Evolutionary conservation across 1,140 invertebrate species (phyloP).

Genomic region (Epicauta chinensis): DNA sequence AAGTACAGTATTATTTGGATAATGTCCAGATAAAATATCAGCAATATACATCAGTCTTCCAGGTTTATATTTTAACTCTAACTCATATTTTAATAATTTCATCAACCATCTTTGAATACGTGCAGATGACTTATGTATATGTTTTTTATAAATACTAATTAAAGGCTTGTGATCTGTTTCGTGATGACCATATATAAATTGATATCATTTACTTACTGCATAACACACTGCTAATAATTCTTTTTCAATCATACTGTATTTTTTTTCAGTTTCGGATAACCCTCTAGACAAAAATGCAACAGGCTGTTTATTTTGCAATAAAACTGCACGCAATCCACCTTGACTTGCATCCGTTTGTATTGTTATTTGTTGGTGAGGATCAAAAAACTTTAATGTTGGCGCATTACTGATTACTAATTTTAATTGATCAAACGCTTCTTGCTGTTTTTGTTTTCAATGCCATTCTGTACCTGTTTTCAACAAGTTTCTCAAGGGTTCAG

Average conservation of each 20-base stretch:
- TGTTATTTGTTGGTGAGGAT: not conserved
- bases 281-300: too few species aligned
- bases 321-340: too few species aligned
- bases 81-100: not conserved
- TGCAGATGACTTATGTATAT: not conserved
- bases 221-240: too few species aligned
- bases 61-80: not conserved
- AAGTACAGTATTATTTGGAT: not conserved
- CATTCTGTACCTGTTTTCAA: not conserved
- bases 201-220: too few species aligned
- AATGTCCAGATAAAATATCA: slow-evolving; percentile 4
- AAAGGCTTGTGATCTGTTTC: too few species aligned
- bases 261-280: too few species aligned
- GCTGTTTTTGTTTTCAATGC: not conserved
- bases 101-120: not conserved
- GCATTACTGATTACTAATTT: not conserved
- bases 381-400: not conserved
- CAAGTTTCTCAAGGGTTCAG: not conserved
- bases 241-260: too few species aligned
- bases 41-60: slow-evolving; percentile 3
- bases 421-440: not conserved
- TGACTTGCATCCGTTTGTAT: too few species aligned
- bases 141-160: too few species aligned
- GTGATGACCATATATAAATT: too few species aligned
- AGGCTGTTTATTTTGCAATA: too few species aligned